Base-by-base conservation (phyloP, 2,888 invertebrate genomes). In the Pseudococcus longispinus region DNA sequence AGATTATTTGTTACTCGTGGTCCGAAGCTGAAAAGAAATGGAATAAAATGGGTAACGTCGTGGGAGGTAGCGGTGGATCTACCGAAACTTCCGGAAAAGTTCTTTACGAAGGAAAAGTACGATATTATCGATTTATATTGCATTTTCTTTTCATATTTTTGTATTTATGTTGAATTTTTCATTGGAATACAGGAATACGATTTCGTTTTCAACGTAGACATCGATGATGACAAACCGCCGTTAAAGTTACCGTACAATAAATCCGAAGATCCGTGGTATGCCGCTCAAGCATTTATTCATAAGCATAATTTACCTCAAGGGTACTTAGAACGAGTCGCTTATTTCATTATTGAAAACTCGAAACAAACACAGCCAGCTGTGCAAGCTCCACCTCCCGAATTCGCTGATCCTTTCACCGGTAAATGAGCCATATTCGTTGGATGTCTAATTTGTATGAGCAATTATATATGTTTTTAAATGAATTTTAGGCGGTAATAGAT, bases 131-230 rank as follows among this genome's bases (percentile, higher is more conserved):
- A 60, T n/a, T 60, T 23, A 6, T 60, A 8, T 23, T 9, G 2
- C 6, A 15, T 46, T 65, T 77, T 26, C 20, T 20, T 32, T 55
- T 42, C 44, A 15, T 82, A n/a, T 23, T 60, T 20, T 23, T 60
- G 18, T 23, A 9, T 83, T 83, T n/a, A 23, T 5, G 1, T 20
- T 82, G 11, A 42, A 44, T 46, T 83, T 13, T 23, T 60, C 46
- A 13, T 23, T 60, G 1, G 60, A 23, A 23, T 9, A 60, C 84
- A 93, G 92, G 95, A 96, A 90, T 99, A 98, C 90, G 99, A 99
- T 91, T 98, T 94, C 91, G 98, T 98, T 42, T 98, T 99, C 91
- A 95, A 94, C 89, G 97, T 99, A n/a, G 98, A 98, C 89, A 95
- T 98, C 87, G 96, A 97, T 90, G 98, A 98, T 90, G 96, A 96